Percentiles rank a stretch among this genome's conserved stretches.
These are phyloP conservation scores for Oscheius sp. DNA, from an alignment of 1,140 invertebrate species.

Conservation along the genomic window DNA sequence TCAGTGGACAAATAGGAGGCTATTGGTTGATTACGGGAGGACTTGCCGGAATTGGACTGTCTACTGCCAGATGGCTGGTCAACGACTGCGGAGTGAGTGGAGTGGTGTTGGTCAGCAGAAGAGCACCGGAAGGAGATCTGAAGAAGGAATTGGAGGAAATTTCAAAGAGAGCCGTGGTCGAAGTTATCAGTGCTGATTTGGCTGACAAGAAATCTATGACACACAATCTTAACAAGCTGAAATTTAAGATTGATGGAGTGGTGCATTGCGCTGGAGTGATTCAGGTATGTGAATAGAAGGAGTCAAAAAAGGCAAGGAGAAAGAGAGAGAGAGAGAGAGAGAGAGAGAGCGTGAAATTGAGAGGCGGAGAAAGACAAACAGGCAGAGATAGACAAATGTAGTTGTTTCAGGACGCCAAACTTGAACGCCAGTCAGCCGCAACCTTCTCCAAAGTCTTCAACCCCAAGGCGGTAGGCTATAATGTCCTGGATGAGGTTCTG, in stretches of 20 bases:
- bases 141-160: not conserved
- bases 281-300: not conserved
- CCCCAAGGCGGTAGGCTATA: conserved; percentile 18
- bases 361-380: too few species aligned
- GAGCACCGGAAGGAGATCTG: conserved; percentile 12
- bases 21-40: conserved; percentile 41
- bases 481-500: conserved; percentile 18
- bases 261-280: conserved; percentile 42
- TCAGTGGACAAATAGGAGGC: not conserved
- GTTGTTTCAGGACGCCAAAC: conserved; percentile 11
- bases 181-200: conserved; percentile 29
- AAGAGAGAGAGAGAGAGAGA: not conserved
- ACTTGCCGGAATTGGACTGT: conserved; percentile 34
- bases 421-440: conserved; percentile 15
- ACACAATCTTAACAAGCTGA: not conserved
- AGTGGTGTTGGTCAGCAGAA: conserved; percentile 27
- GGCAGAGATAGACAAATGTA: not conserved
- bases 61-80: conserved; percentile 25
- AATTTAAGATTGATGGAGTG: conserved; percentile 19
- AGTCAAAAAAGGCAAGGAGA: not conserved
- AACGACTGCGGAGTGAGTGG: not conserved
- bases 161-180: not conserved
- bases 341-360: too few species aligned
- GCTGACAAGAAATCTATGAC: conserved; percentile 4
- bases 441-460: conserved; percentile 20